These are phyloP conservation scores for Prolemur simus DNA, from an alignment of 2,113 vertebrate species.

Conservation along the genomic window DNA sequence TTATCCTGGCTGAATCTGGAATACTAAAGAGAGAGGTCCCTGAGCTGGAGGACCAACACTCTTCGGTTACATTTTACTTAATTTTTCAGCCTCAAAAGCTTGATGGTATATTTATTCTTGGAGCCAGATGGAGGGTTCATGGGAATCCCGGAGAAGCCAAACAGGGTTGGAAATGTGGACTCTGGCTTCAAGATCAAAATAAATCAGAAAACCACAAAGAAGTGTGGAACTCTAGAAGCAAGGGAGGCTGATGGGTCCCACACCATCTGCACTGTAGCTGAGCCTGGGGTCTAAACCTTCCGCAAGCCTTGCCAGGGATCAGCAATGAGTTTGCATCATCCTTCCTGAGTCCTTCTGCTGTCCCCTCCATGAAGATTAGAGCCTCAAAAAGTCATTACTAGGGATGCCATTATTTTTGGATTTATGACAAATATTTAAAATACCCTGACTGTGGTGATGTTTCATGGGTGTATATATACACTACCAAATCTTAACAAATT, in stretches of 20 bases:
- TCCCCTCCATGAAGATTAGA: not conserved
- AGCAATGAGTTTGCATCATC: not conserved
- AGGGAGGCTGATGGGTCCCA: not conserved
- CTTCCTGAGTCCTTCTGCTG: not conserved
- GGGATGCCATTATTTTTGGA: not conserved
- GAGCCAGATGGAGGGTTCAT: not conserved
- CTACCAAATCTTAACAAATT: not conserved
- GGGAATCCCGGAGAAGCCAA: not conserved
- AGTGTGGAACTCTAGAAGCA: not conserved
- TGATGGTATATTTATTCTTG: not conserved
- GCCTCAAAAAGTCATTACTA: not conserved
- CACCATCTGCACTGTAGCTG: not conserved
- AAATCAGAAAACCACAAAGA: not conserved
- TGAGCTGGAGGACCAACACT: not conserved
- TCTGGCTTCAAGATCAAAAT: not conserved
- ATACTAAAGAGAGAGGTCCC: not conserved
- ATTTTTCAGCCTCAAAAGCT: not conserved
- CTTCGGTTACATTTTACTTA: not conserved
- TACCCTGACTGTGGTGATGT: not conserved
- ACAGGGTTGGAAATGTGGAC: not conserved
- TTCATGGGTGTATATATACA: not conserved
- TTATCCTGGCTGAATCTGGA: not conserved
- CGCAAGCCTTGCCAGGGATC: not conserved
- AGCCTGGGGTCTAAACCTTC: not conserved
- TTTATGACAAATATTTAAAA: not conserved